Base-by-base conservation (phyloP, 2,113 vertebrate species). In the Spea bombifrons region DNA sequence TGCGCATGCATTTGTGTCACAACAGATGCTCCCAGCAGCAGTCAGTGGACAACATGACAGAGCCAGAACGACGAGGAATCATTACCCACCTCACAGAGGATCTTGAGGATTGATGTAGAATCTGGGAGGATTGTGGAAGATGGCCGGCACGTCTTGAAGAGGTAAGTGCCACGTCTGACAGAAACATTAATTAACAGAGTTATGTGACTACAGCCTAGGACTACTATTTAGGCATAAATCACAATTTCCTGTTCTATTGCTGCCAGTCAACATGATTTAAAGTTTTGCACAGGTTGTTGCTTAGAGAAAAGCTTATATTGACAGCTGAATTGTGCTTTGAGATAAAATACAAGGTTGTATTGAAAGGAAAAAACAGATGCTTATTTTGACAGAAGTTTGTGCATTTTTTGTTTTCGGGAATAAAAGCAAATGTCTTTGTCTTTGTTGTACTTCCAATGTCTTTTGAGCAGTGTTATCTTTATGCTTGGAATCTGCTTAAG, bases 351-450 rank as follows among this genome's bases (percentile, higher is more conserved):
- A 78, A 45, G 61, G 48, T 78, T 53, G 47, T 65, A 48, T 52
- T 47, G 52, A 66, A 72, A 71, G 59, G 65, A 46, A 44, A 30
- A 64, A 78, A 53, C 68, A 71, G 68, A 52, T 78, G 76, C 48
- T 78, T 59, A 46, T 78, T 72, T 44, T 78, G 57, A 57, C 67
- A 50, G 67, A 71, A 68, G 59, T 61, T 64, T 71, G 59, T 45
- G 8, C 2, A n/a, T 10, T 72, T 66, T 63, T 72, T 78, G 52
- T 71, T 71, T 5, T 59, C 45, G 59, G 30, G 16, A 78, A 71
- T 46, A 64, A 57, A 76, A 70, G 75, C 66, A 12, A 59, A 69
- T 76, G 53, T 49, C 16, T n/a, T n/a, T 30, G 52, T 3, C 53
- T 70, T 76, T 76, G 75, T 76, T 69, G 12, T 8, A 17, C 9